phyloP scores from a whole-genome alignment of 2,888 invertebrate genomes.

The Azorinus chamasolen region DNA sequence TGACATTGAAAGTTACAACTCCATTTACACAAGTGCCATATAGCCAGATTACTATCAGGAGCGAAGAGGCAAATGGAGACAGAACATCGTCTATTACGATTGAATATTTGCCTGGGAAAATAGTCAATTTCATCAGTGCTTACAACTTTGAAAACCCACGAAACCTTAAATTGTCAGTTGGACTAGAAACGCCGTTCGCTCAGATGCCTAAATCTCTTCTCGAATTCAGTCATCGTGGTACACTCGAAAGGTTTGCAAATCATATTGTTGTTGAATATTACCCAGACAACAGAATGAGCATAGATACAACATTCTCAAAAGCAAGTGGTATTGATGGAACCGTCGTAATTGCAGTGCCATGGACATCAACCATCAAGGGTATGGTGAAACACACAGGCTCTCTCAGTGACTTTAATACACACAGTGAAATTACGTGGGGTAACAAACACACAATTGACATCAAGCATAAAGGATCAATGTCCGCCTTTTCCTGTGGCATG shows the following conservation, averaged over 20 bases:
- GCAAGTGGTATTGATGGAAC: slow-evolving; percentile 27
- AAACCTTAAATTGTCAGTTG: slow-evolving; percentile 25
- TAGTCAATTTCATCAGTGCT: slow-evolving; percentile 14
- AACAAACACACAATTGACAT: slow-evolving; percentile 25
- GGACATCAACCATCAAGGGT: slow-evolving; percentile 23
- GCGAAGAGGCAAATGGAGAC: slow-evolving; percentile 8
- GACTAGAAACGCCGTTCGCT: slow-evolving; percentile 44
- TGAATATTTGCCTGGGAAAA: slow-evolving; percentile 47
- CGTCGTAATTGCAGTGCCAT: slow-evolving; percentile 26
- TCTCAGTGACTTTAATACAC: slow-evolving; percentile 23
- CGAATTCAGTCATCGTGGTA: slow-evolving; percentile 31
- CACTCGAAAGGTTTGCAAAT: slow-evolving; percentile 22
- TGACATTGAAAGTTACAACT: slow-evolving; percentile 38
- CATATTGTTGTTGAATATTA: slow-evolving; percentile 39
- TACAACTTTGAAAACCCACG: slow-evolving; percentile 14
- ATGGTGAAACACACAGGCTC: slow-evolving; percentile 27
- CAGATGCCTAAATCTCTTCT: slow-evolving; percentile 22
- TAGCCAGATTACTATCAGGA: slow-evolving; percentile 24
- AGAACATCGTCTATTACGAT: slow-evolving; percentile 25
- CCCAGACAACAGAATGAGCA: slow-evolving; percentile 20
- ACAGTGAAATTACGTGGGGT: slow-evolving; percentile 30
- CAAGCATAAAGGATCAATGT: slow-evolving; percentile 16
- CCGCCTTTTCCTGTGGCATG: slow-evolving; percentile 14
- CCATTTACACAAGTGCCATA: slow-evolving; percentile 22
- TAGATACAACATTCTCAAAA: slow-evolving; percentile 26